Evolutionary conservation across 2,113 vertebrate species (phyloP).

Genomic region (Tonatia bakeri): DNA sequence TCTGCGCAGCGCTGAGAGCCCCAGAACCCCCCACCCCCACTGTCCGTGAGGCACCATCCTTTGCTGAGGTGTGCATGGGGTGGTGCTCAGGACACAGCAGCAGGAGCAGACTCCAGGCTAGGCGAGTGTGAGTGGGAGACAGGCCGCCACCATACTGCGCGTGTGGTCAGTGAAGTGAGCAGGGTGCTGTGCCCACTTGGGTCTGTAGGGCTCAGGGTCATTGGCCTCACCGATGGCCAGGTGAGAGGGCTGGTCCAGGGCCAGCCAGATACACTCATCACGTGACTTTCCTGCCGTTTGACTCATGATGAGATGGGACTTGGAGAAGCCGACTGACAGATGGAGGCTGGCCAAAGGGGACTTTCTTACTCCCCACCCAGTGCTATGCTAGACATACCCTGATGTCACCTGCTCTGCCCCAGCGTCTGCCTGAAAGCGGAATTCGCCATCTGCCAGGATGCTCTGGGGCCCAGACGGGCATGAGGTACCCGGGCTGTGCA

Average conservation of each 20-base stretch:
- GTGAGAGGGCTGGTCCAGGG: background rate
- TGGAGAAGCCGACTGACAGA: background rate
- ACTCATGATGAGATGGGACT: background rate
- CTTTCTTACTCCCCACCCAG: background rate
- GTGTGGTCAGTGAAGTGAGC: background rate
- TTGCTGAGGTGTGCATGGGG: background rate
- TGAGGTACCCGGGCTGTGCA: fast-evolving
- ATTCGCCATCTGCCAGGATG: background rate
- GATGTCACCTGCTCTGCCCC: background rate
- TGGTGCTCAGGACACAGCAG: background rate
- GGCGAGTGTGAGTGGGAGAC: background rate
- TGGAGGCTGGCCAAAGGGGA: background rate
- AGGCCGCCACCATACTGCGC: background rate
- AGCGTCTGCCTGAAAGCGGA: background rate
- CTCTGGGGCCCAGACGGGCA: background rate
- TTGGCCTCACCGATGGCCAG: background rate
- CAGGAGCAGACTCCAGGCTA: background rate
- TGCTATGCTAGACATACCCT: background rate
- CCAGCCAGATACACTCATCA: background rate
- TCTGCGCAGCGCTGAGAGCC: fast-evolving
- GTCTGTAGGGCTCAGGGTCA: background rate
- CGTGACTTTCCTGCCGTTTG: background rate
- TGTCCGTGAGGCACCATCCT: background rate
- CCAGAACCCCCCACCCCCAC: background rate
- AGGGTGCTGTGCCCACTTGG: background rate